Conservation (phyloP, 2,888 invertebrate genomes). For the Drosophila nigritarsus region DNA sequence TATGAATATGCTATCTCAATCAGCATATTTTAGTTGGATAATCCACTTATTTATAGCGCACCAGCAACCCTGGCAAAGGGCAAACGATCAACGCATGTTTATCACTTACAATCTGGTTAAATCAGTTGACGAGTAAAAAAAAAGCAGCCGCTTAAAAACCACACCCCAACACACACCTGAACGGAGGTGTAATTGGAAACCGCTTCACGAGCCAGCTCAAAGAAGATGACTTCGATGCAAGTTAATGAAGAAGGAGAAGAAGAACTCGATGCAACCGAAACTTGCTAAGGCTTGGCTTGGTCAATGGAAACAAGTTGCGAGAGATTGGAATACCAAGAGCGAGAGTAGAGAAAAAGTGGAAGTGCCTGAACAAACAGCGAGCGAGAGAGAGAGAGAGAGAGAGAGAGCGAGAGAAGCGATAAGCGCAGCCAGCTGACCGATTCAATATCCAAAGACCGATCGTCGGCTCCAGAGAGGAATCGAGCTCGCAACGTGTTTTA, state of each 20-base stretch:
- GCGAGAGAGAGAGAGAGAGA: constrained; percentile 5
- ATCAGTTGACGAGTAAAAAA: constrained; percentile 9
- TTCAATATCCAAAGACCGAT: constrained; percentile 23
- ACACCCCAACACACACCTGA: constrained; percentile 32
- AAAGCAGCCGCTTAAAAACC: constrained; percentile 13
- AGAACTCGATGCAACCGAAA: constrained; percentile 10
- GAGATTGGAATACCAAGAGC: constrained; percentile 9
- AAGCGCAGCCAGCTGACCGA: constrained; percentile 48
- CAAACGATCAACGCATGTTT: constrained; percentile 18
- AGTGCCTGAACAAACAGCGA: background rate
- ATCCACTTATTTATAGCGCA: background rate
- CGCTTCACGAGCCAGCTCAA: background rate
- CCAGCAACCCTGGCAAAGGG: constrained; percentile 12
- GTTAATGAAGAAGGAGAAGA: constrained; percentile 30
- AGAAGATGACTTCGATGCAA: constrained; percentile 47
- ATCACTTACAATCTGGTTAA: constrained; percentile 17
- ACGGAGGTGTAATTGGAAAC: constrained; percentile 31
- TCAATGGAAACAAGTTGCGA: constrained; percentile 48
- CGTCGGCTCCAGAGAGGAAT: constrained; percentile 64
- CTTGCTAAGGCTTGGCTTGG: constrained; percentile 13
- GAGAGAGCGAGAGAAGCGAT: background rate
- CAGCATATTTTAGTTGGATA: background rate
- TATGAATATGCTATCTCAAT: constrained; percentile 4
- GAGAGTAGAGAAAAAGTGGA: constrained; percentile 3
- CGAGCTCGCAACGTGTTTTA: constrained; percentile 69